Base-by-base conservation (phyloP, 2,888 invertebrate genomes). In the Dicyrtoma fusca region DNA sequence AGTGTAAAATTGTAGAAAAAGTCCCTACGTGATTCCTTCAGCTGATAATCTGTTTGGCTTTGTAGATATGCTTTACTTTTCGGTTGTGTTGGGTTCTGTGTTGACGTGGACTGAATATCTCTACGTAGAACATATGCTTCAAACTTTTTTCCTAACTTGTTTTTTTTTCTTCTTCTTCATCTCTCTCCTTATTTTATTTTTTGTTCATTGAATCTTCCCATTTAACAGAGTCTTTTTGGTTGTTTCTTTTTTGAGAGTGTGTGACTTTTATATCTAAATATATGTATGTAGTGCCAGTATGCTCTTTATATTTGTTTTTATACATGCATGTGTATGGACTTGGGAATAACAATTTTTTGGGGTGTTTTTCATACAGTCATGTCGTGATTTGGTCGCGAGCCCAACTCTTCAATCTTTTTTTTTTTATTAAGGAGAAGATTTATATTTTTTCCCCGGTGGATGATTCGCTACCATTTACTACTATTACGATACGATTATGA, bases 381-480 rank as follows among this genome's bases (percentile, higher is more conserved):
- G 68, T 69, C 69, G 69, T 69, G 69, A 69, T 70, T 62, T 70
- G 62, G 70, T 70, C 70, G 70, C 70, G 70, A 70, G 70, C 70
- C 70, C 65, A 49, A 13, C 23, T 64, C 21, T 64, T 64, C 64
- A 64, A 47, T 64, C 51, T 51, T 49, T 51, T 47, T 49, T 45
- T 49, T 25, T 49, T 51, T 51, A 51, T 26, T 65, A 25, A 23
- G 23, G 57, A 57, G 26, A 11, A 3, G 10, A 3, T 25, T 57
- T 13, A 21, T 57, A 25, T 57, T 57, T 23, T 57, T 4, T 49
- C 49, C 17, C 17, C 11, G 49, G 25, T 57, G 17, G 25, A 13
- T 47, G 25, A 21, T 62, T 62, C 44, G 44, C 25, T 62, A 42
- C 62, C 62, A 62, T 62, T 62, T 34, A 59, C 59, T 44, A 62